Percentiles rank a stretch among this genome's conserved stretches.
Conservation (phyloP, 2,113 vertebrate genomes). For the Aspiorhynchus laticeps region DNA sequence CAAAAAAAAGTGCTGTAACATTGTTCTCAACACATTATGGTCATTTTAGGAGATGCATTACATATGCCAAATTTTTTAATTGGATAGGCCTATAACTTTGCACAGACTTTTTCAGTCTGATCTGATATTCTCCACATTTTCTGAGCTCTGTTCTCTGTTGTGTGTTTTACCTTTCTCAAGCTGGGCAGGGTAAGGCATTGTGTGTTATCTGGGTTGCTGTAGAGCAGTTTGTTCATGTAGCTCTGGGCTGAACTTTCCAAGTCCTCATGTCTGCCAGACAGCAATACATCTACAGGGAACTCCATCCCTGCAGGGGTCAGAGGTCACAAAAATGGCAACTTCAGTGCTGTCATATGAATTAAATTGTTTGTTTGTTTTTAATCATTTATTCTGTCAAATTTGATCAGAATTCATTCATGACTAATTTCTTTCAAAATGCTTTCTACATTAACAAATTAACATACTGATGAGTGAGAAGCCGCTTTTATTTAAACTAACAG, state of each 20-base stretch:
- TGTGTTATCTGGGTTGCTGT: slow-evolving; percentile 68
- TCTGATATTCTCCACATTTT: not conserved
- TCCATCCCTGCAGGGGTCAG: slow-evolving; percentile 73
- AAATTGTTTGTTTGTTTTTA: not conserved
- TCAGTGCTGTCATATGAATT: not conserved
- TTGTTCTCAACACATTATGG: not conserved
- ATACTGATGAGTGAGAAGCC: not conserved
- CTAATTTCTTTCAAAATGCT: not conserved
- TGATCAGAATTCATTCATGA: not conserved
- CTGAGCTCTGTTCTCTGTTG: not conserved
- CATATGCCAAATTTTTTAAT: not conserved
- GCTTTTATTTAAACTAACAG: too few relatives aligned
- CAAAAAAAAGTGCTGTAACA: not conserved
- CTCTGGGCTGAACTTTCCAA: slow-evolving; percentile 73
- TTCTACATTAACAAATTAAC: not conserved
- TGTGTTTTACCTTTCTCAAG: slow-evolving; percentile 60
- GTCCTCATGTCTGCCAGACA: slow-evolving; percentile 73
- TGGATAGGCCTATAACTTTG: not conserved
- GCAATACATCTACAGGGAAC: slow-evolving; percentile 84
- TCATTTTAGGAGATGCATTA: not conserved
- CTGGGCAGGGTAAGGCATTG: slow-evolving; percentile 69
- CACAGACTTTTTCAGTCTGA: not conserved
- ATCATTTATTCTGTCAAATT: not conserved
- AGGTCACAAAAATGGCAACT: not conserved
- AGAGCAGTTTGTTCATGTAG: slow-evolving; percentile 74